These are phyloP conservation scores for Trichonephila clavata DNA, from an alignment of 1,140 invertebrate species.

Conservation along the genomic window DNA sequence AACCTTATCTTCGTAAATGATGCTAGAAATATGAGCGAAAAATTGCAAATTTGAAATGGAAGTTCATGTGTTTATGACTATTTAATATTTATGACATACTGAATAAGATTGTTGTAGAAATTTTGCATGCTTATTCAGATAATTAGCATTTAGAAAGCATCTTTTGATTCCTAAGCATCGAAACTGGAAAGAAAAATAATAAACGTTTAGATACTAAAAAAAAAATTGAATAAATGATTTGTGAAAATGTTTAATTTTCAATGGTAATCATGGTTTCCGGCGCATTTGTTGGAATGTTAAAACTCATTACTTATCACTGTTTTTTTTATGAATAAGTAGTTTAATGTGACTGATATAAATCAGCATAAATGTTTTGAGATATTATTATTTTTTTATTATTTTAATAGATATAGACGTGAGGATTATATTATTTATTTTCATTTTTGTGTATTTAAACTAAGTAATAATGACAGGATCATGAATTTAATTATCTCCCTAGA, in stretches of 20 bases:
- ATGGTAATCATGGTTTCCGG: neutral
- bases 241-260: conserved; percentile 30
- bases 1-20: neutral
- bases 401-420: too few relatives aligned
- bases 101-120: conserved; percentile 17
- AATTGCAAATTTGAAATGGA: conserved; percentile 14
- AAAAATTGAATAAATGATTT: neutral
- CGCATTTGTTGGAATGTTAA: neutral
- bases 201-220: neutral
- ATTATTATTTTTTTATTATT: too few relatives aligned
- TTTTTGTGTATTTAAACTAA: too few relatives aligned
- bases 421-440: too few relatives aligned
- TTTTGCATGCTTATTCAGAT: neutral
- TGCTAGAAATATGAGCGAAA: neutral
- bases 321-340: too few relatives aligned
- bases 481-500: too few relatives aligned
- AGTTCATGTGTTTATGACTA: neutral
- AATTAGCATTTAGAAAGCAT: conserved; percentile 55
- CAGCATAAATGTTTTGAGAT: too few relatives aligned
- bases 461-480: too few relatives aligned
- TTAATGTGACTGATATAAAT: too few relatives aligned
- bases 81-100: conserved; percentile 52
- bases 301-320: neutral
- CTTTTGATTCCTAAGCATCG: neutral
- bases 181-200: neutral